Base-by-base conservation (phyloP, 2,888 invertebrate species). In the Drosophila seclusa region DNA sequence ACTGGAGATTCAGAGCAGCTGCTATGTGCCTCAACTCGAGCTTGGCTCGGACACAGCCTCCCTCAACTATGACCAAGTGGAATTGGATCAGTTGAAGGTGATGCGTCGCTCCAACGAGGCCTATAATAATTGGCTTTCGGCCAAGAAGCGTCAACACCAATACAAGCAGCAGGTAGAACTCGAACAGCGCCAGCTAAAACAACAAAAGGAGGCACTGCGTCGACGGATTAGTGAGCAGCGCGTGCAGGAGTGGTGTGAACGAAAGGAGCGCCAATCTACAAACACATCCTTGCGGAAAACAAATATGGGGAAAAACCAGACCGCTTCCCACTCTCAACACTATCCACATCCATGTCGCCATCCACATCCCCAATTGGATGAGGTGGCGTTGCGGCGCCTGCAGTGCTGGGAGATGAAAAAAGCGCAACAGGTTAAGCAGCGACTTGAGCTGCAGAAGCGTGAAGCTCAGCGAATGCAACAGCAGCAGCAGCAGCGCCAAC, bases 41-140 rank as follows among this genome's bases (percentile, higher is more conserved):
- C 73, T 93, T 16, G 86, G 87, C 13, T 92, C 92, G 0, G 88
- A 90, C 1, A 76, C 81, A 11, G 65, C 27, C 0, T 87, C 88
- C 10, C 13, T 50, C 0, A 36, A 10, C 32, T 71, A 67, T 27
- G 73, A 72, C 1, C 62, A 83, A 24, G 68, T 52, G 11, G 76
- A 66, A 45, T 57, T 75, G 24, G 68, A 62, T 2, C 64, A 68
- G 16, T 27, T 79, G 32, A 79, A 70, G 13, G 7, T 82, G 11
- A 50, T 77, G 31, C 77, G 81, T 2, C 67, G 68, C 7, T 87
- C 90, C 0, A 85, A 86, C 31, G 73, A 82, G 32, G 93, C 93
- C 18, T 93, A 89, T 68, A 82, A 87, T 11, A 93, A 91, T 53
- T 93, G 93, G 93, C 80, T 93, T 1, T 91, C 91, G 4, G 92